phyloP scores from a whole-genome alignment of 2,888 invertebrate species.

The Cyaniris semiargus region DNA sequence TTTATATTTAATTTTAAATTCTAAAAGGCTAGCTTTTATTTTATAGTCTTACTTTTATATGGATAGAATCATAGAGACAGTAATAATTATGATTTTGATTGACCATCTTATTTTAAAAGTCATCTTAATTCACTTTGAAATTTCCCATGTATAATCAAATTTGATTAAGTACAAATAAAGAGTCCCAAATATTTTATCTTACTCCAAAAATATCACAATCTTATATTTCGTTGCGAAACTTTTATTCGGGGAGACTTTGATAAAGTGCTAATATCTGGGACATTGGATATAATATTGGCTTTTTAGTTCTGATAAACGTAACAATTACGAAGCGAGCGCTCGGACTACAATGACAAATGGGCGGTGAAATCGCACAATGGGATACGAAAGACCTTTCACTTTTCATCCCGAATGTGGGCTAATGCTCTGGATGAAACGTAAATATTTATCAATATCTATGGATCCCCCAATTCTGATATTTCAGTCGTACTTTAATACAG shows the following conservation, averaged over 20 bases:
- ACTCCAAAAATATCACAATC: not conserved
- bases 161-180: too few relatives aligned
- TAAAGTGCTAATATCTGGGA: not conserved
- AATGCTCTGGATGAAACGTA: conserved; percentile 16
- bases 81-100: too few relatives aligned
- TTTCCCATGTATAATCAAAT: too few relatives aligned
- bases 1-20: too few relatives aligned
- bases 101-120: too few relatives aligned
- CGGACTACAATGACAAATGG: conserved; percentile 19
- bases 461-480: not conserved
- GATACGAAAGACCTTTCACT: conserved; percentile 12
- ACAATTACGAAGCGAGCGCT: not conserved
- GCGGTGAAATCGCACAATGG: conserved; percentile 16
- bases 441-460: conserved; percentile 3
- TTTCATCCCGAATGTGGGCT: conserved; percentile 18
- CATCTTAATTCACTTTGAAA: too few relatives aligned
- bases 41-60: too few relatives aligned
- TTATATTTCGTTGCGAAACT: not conserved
- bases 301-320: not conserved
- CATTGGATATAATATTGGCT: not conserved
- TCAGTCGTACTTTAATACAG: too few relatives aligned
- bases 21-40: too few relatives aligned
- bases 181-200: not conserved
- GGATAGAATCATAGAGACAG: too few relatives aligned
- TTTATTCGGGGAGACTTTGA: not conserved